Evolutionary conservation across 2,113 vertebrate genomes (phyloP).

Genomic region (Ovis canadensis): DNA sequence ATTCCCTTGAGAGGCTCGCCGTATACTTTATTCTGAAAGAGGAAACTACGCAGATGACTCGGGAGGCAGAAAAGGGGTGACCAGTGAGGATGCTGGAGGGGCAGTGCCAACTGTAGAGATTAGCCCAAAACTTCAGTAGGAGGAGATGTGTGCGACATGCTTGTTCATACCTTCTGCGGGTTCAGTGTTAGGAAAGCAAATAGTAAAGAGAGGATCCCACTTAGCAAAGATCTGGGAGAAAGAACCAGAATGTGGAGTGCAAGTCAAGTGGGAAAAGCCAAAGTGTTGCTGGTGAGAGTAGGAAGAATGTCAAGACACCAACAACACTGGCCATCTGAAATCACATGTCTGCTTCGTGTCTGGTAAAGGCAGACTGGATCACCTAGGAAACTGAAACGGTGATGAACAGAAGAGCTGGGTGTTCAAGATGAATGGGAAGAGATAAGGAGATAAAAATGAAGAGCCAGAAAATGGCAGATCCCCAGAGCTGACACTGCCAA

Average conservation of each 20-base stretch:
- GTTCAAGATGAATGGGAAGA: background rate
- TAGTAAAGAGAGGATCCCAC: background rate
- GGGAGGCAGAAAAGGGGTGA: too few species aligned
- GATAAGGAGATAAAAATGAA: background rate
- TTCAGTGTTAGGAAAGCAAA: background rate
- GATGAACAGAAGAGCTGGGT: background rate
- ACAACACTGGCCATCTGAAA: background rate
- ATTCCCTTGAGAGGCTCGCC: background rate
- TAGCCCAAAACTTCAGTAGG: background rate
- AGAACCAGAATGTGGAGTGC: background rate
- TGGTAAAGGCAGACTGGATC: background rate
- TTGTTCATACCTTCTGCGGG: too few species aligned
- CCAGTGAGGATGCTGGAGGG: background rate
- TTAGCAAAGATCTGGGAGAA: background rate
- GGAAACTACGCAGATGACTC: background rate
- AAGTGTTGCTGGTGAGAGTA: background rate
- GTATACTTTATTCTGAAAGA: background rate
- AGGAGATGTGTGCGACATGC: accelerated
- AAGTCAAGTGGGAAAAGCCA: background rate
- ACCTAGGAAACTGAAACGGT: accelerated
- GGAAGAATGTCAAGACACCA: background rate
- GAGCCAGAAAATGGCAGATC: background rate
- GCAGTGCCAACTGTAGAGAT: too few species aligned
- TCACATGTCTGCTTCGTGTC: background rate
- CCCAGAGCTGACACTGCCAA: background rate